A percentile compares a stretch with the other conserved stretches of the same genome.
Evolutionary conservation across 2,797 vertebrate species (phyloP).

Genomic region (Triplophysa bombifrons): DNA sequence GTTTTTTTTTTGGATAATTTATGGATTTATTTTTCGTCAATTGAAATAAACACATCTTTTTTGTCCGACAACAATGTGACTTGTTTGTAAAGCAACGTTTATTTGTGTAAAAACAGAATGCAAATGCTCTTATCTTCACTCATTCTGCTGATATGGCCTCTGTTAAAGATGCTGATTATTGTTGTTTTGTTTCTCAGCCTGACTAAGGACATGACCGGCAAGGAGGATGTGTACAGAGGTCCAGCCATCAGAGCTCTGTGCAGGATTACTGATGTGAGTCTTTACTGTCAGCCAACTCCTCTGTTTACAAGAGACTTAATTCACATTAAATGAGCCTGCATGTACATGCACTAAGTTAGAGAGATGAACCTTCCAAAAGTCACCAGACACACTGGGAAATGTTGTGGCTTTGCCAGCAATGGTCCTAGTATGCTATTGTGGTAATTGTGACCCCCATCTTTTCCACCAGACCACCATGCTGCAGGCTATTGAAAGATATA

Average conservation of each 20-base stretch:
- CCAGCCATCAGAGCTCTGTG: constrained; percentile 96
- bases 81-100: too few species aligned
- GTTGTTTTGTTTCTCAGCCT: constrained; percentile 72
- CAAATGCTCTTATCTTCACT: too few species aligned
- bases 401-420: not conserved
- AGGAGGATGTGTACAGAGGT: constrained; percentile 95
- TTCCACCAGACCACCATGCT: constrained; percentile 90
- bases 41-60: too few species aligned
- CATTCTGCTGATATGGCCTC: not conserved
- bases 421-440: not conserved
- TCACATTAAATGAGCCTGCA: too few species aligned
- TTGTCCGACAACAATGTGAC: too few species aligned
- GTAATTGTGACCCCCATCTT: not conserved
- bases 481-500: constrained; percentile 96
- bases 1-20: not conserved
- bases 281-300: not conserved
- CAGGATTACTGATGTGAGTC: constrained; percentile 95
- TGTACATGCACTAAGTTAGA: too few species aligned
- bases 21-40: too few species aligned
- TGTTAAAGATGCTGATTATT: not conserved
- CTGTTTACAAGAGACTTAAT: not conserved
- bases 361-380: too few species aligned
- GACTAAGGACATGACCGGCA: constrained; percentile 99
- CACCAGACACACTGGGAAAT: not conserved
- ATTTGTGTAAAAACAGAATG: too few species aligned